These are phyloP conservation scores for Trichogramma pretiosum DNA, from an alignment of 1,140 invertebrate genomes.

Conservation along the genomic window DNA sequence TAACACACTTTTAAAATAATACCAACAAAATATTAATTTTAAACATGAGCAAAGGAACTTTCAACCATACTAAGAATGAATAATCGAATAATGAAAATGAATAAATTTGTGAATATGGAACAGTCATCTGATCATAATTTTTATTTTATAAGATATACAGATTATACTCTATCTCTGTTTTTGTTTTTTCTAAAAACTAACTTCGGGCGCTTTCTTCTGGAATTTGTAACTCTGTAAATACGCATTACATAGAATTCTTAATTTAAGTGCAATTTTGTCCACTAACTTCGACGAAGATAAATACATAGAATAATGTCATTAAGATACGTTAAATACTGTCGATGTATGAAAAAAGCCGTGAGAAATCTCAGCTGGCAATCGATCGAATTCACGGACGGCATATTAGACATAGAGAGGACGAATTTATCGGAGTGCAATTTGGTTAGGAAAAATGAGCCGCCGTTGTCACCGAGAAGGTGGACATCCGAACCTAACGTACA, in stretches of 20 bases:
- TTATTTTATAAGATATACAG: too few relatives aligned
- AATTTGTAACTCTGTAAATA: slow-evolving; percentile 2
- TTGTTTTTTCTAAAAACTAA: slow-evolving; percentile 14
- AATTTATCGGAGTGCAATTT: slow-evolving; percentile 23
- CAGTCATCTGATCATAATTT: slow-evolving; percentile 12
- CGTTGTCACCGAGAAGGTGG: slow-evolving; percentile 3
- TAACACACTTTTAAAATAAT: slow-evolving; percentile 38
- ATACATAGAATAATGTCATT: too few relatives aligned
- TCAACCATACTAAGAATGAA: slow-evolving; percentile 40
- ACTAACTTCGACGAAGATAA: slow-evolving; percentile 6
- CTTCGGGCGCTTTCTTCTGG: slow-evolving; percentile 1
- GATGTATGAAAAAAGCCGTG: slow-evolving; percentile 13
- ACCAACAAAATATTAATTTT: slow-evolving; percentile 45
- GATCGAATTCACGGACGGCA: not conserved
- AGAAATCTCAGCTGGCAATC: slow-evolving; percentile 11
- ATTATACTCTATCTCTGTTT: slow-evolving; percentile 7
- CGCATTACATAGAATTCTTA: too few relatives aligned
- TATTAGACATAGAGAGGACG: slow-evolving; percentile 1
- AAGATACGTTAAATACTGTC: slow-evolving; percentile 7
- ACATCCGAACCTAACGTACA: slow-evolving; percentile 23
- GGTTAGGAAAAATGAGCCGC: not conserved
- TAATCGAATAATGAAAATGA: slow-evolving; percentile 31
- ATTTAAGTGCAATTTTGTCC: slow-evolving; percentile 18
- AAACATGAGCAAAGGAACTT: too few relatives aligned
- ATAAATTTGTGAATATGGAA: slow-evolving; percentile 39